Conservation (phyloP, 2,888 invertebrate genomes). For the Nephrotoma flavescens region DNA sequence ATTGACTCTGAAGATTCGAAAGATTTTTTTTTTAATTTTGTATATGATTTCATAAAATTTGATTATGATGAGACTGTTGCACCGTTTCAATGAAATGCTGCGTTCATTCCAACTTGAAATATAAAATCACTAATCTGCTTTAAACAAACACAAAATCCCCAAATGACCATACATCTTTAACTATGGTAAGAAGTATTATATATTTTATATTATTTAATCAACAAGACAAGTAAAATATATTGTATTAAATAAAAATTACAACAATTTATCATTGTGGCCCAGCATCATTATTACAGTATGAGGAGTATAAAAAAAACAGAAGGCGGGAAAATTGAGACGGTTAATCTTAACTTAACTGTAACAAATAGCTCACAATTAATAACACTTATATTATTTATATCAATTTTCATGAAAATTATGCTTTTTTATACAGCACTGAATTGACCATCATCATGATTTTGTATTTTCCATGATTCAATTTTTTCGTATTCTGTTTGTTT, state of each 20-base stretch:
- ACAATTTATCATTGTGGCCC: background rate
- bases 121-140: too few relatives aligned
- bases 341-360: background rate
- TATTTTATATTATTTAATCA: background rate
- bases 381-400: background rate
- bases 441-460: background rate
- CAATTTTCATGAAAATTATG: background rate
- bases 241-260: background rate
- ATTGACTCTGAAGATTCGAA: background rate
- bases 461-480: background rate
- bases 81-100: background rate
- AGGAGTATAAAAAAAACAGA: background rate
- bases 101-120: too few relatives aligned
- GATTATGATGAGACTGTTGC: background rate
- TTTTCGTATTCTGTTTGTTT: background rate
- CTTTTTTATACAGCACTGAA: background rate
- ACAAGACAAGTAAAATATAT: background rate
- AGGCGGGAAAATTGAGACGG: background rate
- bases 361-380: background rate
- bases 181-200: background rate
- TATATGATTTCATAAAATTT: background rate
- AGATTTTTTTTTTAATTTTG: background rate
- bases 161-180: too few relatives aligned
- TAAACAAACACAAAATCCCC: too few relatives aligned
- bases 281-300: background rate